These are phyloP conservation scores for Spodoptera litura DNA, from an alignment of 1,140 invertebrate species.

Conservation along the genomic window DNA sequence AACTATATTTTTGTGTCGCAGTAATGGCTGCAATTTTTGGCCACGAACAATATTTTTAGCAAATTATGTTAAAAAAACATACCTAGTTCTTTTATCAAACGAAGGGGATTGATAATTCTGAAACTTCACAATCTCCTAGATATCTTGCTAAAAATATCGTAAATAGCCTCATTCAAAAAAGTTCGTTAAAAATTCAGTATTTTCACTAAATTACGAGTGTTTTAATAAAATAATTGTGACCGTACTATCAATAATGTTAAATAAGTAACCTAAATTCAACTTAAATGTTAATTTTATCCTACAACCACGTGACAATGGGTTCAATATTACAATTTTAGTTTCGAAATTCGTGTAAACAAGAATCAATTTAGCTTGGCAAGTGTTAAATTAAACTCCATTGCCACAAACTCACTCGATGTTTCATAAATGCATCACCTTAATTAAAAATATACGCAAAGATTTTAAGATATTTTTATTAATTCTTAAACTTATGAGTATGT, in stretches of 20 bases:
- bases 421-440: slow-evolving; percentile 49
- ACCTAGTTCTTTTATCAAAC: too few relatives aligned
- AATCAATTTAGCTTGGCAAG: background rate
- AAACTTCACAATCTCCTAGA: too few relatives aligned
- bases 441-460: slow-evolving; percentile 31
- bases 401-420: slow-evolving; percentile 15
- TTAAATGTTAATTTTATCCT: slow-evolving; percentile 22
- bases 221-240: background rate
- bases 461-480: slow-evolving; percentile 45
- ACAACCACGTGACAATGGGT: slow-evolving; percentile 12
- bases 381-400: slow-evolving; percentile 5
- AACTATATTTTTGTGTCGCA: too few relatives aligned
- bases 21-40: too few relatives aligned
- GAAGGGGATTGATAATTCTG: too few relatives aligned
- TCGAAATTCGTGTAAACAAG: background rate
- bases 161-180: too few relatives aligned
- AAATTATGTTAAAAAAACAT: too few relatives aligned
- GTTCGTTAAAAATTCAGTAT: background rate
- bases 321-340: background rate
- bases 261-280: slow-evolving; percentile 21
- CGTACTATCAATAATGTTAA: slow-evolving; percentile 13
- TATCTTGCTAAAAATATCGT: too few relatives aligned
- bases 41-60: too few relatives aligned
- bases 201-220: background rate
- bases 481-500: slow-evolving; percentile 53